Evolutionary conservation across 2,797 vertebrate genomes (phyloP), one percentile per base, ranked within the genome.

Genomic region (Hoplostethus atlanticus): DNA sequence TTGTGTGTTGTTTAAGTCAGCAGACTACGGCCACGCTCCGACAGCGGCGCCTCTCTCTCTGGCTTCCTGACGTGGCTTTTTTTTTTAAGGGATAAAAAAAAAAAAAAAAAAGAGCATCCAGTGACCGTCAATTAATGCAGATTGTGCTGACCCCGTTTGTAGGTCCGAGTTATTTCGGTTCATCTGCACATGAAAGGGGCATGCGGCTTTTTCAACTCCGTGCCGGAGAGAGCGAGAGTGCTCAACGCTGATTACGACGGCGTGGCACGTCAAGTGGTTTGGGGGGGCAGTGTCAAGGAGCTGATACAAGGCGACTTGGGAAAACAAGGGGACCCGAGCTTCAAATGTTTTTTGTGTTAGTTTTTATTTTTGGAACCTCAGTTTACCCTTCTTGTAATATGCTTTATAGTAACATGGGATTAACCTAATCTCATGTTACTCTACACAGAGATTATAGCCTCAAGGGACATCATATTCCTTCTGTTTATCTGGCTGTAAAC

Each of bases 121-220:
- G 30, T 47, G 52, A 53, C 62, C 25, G 71, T 83, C 66, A 77
- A 64, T 73, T 71, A 55, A 58, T 72, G 68, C 13, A 17, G 77
- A 76, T 21, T 6, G 71, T 16, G 52, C 59, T 70, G 83, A 85
- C 73, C 40, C 50, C 73, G 17, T 82, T 85, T 80, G 74, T 40
- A 58, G 30, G 51, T 65, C 59, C 64, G 75, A 56, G 36, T 85
- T 75, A 21, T 71, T 71, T 57, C 1, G 53, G 53, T 48, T 74
- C 17, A 87, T 91, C 84, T 85, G 53, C 85, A 90, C 85, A 73
- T 83, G 81, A 86, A 89, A 85, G 21, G 76, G 63, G 56, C 63
- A 8, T 38, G 69, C 7, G 1, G 70, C 70, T 65, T 77, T 69
- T 79, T 77, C 63, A 80, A 80, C 59, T 80, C 68, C 36, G 63